Conservation (phyloP, 1,140 invertebrate genomes). For the Thereuonema tuberculata region DNA sequence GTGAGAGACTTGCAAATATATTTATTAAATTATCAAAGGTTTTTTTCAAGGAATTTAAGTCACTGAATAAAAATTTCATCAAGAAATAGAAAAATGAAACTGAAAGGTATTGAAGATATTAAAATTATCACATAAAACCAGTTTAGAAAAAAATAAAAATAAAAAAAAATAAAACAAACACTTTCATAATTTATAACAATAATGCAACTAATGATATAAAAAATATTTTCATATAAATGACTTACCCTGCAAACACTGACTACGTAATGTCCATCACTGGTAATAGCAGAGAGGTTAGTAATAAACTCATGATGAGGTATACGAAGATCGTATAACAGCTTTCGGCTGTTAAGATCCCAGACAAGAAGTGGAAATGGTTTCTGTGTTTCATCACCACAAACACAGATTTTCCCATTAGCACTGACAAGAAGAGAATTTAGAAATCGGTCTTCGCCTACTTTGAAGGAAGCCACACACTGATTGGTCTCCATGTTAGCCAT, state of each 20-base stretch:
- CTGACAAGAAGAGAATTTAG: conserved; percentile 73
- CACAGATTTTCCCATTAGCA: conserved; percentile 68
- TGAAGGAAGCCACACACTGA: conserved; percentile 73
- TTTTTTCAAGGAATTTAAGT: too few relatives aligned
- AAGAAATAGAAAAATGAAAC: too few relatives aligned
- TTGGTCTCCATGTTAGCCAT: conserved; percentile 68
- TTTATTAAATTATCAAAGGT: too few relatives aligned
- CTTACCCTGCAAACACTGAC: conserved; percentile 42
- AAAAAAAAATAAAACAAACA: too few relatives aligned
- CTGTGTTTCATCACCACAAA: conserved; percentile 81
- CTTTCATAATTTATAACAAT: too few relatives aligned
- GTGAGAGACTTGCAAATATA: too few relatives aligned
- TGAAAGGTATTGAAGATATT: too few relatives aligned
- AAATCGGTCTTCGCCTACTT: conserved; percentile 73
- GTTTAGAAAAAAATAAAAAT: too few relatives aligned
- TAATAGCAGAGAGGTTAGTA: conserved; percentile 65
- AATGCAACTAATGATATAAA: too few relatives aligned
- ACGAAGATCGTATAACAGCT: conserved; percentile 68
- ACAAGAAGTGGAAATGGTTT: conserved; percentile 77
- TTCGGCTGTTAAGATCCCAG: conserved; percentile 68
- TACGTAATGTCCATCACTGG: conserved; percentile 59
- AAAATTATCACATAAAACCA: too few relatives aligned
- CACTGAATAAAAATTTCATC: too few relatives aligned
- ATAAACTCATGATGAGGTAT: conserved; percentile 80
- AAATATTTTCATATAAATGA: too few relatives aligned